phyloP scores from a whole-genome alignment of 2,113 vertebrate genomes.

The Cettia cetti region DNA sequence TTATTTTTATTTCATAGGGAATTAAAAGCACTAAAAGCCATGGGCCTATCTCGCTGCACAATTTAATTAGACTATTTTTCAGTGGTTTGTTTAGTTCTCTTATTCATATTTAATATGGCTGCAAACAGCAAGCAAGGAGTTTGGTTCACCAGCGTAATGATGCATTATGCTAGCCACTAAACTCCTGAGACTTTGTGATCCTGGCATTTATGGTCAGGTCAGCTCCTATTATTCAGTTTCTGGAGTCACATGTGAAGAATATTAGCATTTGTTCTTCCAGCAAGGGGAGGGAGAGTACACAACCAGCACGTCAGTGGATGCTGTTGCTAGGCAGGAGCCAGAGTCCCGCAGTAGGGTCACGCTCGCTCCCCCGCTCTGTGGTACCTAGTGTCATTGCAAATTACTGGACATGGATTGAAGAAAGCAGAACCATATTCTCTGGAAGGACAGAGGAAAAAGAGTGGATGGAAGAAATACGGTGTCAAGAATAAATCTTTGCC shows the following conservation, averaged over 20 bases:
- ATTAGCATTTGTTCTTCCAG: not conserved
- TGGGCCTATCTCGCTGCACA: constrained; percentile 21
- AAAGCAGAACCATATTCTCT: not conserved
- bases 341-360: constrained; percentile 4
- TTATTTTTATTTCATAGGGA: constrained; percentile 23
- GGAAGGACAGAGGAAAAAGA: not conserved
- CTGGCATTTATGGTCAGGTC: constrained; percentile 26
- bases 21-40: constrained; percentile 66
- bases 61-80: constrained; percentile 78
- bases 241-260: constrained; percentile 1
- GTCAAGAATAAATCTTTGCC: not conserved
- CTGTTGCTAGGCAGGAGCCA: constrained; percentile 37
- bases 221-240: constrained; percentile 45
- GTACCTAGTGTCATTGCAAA: constrained; percentile 35
- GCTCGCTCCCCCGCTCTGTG: not conserved
- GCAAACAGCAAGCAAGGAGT: constrained; percentile 58
- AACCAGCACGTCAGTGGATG: not conserved
- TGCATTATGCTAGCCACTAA: constrained; percentile 54
- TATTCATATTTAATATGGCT: constrained; percentile 79
- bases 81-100: constrained; percentile 70
- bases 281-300: not conserved
- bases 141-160: constrained; percentile 64
- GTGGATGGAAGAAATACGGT: not conserved
- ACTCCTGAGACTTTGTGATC: constrained; percentile 37
- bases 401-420: not conserved